phyloP scores from a whole-genome alignment of 2,888 invertebrate species.

The Ormyrus thymus region DNA sequence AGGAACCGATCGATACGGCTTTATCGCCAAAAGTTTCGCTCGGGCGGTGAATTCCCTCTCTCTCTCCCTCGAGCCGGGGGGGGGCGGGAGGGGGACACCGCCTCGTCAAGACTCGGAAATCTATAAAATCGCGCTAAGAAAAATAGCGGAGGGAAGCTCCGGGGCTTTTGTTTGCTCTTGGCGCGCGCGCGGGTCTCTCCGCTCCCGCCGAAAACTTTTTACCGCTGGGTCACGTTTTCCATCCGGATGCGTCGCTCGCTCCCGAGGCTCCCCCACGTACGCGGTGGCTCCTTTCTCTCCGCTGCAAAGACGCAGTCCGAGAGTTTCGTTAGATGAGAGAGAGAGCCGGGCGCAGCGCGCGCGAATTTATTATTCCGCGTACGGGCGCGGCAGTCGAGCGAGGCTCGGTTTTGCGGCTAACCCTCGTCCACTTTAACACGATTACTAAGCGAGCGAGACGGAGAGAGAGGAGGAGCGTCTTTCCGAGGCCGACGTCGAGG shows the following conservation, averaged over 20 bases:
- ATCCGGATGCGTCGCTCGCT: constrained; percentile 20
- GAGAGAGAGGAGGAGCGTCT: constrained; percentile 8
- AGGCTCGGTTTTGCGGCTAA: constrained; percentile 63
- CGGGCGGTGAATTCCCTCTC: too few relatives aligned
- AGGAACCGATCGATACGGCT: too few relatives aligned
- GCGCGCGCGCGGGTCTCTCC: neutral
- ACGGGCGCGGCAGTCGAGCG: constrained; percentile 42
- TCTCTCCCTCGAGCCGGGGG: too few relatives aligned
- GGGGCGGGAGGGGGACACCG: too few relatives aligned
- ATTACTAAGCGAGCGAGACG: constrained; percentile 47
- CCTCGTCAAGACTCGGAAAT: too few relatives aligned
- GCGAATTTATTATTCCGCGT: constrained; percentile 67
- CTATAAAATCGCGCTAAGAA: too few relatives aligned
- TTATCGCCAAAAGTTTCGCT: too few relatives aligned
- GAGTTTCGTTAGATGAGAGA: constrained; percentile 61
- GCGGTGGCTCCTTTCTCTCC: neutral
- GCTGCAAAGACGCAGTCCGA: constrained; percentile 46
- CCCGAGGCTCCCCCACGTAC: neutral
- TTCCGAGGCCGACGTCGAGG: constrained; percentile 12
- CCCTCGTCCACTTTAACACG: constrained; percentile 73
- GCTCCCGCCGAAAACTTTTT: constrained; percentile 20
- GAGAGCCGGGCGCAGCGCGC: constrained; percentile 35
- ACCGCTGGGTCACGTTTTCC: constrained; percentile 44
- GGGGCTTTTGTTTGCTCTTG: too few relatives aligned
- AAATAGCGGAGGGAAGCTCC: too few relatives aligned